Evolutionary conservation across 2,888 invertebrate species (phyloP), one percentile per base, ranked within the genome.

Genomic region (Melanotus villosus): DNA sequence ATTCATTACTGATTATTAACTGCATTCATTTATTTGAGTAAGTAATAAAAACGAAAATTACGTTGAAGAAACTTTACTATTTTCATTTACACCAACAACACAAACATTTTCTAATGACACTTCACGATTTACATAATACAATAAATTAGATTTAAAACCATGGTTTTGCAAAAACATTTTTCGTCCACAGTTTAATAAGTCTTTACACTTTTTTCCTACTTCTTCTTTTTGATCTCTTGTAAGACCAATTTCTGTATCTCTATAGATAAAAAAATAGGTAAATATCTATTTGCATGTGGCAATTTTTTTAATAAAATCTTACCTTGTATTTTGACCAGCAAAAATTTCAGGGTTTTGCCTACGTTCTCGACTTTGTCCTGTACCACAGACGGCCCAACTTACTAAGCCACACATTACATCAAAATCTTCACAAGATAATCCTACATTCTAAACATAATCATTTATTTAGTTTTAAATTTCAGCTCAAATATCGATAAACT

Each of bases 311-410:
- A 56, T 30, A 34, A 50, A 63, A 36, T 19, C 14, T n/a, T 32
- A 45, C 63, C 59, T 56, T 50, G 23, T 30, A 30, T 45, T 45
- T 36, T 45, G 34, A 10, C 34, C 16, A 0, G 7, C 9, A 16
- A 14, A 16, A 1, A 21, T n/a, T 52, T 70, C 71, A 0, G 50
- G 3, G 36, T 52, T 65, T 54, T 64, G 32, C 43, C 32, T 78
- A 1, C 80, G 78, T 73, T 88, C 87, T 30, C 90, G 87, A 76
- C 89, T 90, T 71, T 88, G 86, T 0, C 92, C 92, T 0, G 85
- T 85, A 4, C 95, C 94, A 84, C 96, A 95, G 1, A 95, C 94
- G 0, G 95, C 95, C 97, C 97, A 97, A 80, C 96, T 94, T 5
- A 93, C 93, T 79, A 97, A 88, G 73, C 94, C 92, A 66, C 92